Evolutionary conservation across 2,888 invertebrate species (phyloP), one percentile per base, ranked within the genome.

Genomic region (Eudemis profundana): DNA sequence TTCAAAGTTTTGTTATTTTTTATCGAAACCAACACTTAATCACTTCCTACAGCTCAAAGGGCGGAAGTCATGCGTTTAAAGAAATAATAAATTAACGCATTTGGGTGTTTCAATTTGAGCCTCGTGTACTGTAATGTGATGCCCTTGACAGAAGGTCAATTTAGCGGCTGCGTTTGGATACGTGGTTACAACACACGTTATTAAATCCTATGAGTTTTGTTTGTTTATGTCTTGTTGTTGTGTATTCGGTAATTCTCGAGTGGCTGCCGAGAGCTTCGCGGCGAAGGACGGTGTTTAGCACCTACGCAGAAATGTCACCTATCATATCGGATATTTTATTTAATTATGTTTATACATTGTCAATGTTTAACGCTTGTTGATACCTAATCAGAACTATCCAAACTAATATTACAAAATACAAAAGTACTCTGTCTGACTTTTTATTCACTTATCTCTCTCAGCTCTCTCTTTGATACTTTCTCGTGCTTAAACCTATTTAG

Each of bases 11-110:
- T 85, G 83, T 86, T 84, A 79, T 88, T 88, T 85, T 87, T 85
- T 85, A 83, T 83, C 76, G 77, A 81, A 83, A 79, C 74, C 79
- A 82, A 75, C 81, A 85, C 81, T 85, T 86, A 90, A 90, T 90
- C 89, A 87, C 89, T 92, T 90, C 90, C 89, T 90, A 89, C 86
- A 86, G 81, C 79, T 82, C 83, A 84, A 89, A 89, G 89, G 86
- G 90, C 89, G 91, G 91, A 90, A 91, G 88, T 86, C 84, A 77
- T 85, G 86, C 81, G 81, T 84, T 87, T 85, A 86, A 79, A 86
- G 78, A 85, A 86, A 85, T 87, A 89, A 86, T 86, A 87, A 86
- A 88, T 89, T 86, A 89, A 85, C 85, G 80, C 83, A 75, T 49
- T 83, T 82, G 76, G 82, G 78, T 82, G 79, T 85, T 86, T 85